phyloP scores from a whole-genome alignment of 2,888 invertebrate genomes.

The Baronia brevicornis region DNA sequence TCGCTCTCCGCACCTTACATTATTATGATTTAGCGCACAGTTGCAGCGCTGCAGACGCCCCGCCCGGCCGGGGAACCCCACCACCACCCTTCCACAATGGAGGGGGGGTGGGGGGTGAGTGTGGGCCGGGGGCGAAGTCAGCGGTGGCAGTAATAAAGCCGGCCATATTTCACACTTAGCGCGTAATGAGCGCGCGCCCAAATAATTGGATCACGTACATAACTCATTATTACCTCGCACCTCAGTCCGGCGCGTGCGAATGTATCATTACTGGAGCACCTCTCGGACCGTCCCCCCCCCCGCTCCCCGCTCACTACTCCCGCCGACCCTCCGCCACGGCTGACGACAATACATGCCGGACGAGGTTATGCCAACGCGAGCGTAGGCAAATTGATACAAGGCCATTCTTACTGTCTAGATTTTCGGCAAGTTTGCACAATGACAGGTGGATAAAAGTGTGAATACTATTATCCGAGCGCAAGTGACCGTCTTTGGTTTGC shows the following conservation, averaged over 20 bases:
- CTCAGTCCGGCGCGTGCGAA: constrained; percentile 61
- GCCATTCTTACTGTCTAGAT: too few species aligned
- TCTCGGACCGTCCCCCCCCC: constrained; percentile 17
- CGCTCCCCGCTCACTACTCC: constrained; percentile 18
- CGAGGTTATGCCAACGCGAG: too few species aligned
- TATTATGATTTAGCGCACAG: constrained; percentile 67
- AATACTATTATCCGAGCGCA: too few species aligned
- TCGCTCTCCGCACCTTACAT: constrained; percentile 54
- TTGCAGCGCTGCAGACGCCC: constrained; percentile 62
- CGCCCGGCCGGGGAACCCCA: constrained; percentile 18
- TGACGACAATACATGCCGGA: too few species aligned
- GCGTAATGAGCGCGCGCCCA: constrained; percentile 76
- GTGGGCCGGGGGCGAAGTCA: constrained; percentile 34
- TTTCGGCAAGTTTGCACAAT: too few species aligned
- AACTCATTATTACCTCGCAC: constrained; percentile 76
- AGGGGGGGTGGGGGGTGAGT: constrained; percentile 14
- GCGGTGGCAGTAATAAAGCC: constrained; percentile 69
- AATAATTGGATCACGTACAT: constrained; percentile 78
- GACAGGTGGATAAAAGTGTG: too few species aligned
- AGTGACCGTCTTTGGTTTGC: too few species aligned
- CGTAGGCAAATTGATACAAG: too few species aligned
- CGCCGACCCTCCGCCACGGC: constrained; percentile 10
- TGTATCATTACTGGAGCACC: constrained; percentile 61
- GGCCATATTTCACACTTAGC: constrained; percentile 76
- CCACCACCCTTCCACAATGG: constrained; percentile 8